Base-by-base conservation (phyloP, 2,888 invertebrate genomes). In the Drosophila phalerata region DNA sequence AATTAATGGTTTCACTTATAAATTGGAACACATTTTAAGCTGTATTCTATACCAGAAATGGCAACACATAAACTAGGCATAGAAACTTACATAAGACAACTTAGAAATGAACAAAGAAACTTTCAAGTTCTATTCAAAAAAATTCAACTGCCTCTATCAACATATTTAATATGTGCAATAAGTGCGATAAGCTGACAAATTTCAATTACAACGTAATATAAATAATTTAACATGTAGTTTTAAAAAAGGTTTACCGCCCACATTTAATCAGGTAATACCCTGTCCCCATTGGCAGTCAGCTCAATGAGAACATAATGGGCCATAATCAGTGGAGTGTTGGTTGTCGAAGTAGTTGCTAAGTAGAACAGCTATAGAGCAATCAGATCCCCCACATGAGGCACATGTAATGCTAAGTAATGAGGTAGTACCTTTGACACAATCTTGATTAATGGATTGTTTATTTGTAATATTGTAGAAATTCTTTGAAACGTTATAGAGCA, bases 371-470 rank as follows among this genome's bases (percentile, higher is more conserved):
- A 25, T 11, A 42, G 37, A 30, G 25, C 61, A 42, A 69, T 71
- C 61, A 52, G 62, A 75, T 42, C 53, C 43, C 55, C 68, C 66
- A 63, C 63, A 55, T 43, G 57, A 48, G 45, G 38, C 65, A 69
- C 55, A 57, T 69, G 61, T 75, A 64, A 73, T 38, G 66, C 66
- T 22, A 49, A 28, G 40, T 69, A 85, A 73, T 79, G 78, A 77
- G 67, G 74, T 88, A 88, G 85, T 85, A 65, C 75, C 52, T 63
- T 58, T 85, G 84, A 83, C 81, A 83, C 79, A 85, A 88, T 88
- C 88, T 79, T 85, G 84, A 88, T 85, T 69, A 88, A 85, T 88
- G 73, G 15, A 25, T n/a, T 40, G 38, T 15, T n/a, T 17, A 40
- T 51, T 56, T 48, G 52, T 55, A 60, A 51, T 48, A 65, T 34